These are phyloP conservation scores for Agelaius tricolor DNA, from an alignment of 2,113 vertebrate species.

Conservation along the genomic window DNA sequence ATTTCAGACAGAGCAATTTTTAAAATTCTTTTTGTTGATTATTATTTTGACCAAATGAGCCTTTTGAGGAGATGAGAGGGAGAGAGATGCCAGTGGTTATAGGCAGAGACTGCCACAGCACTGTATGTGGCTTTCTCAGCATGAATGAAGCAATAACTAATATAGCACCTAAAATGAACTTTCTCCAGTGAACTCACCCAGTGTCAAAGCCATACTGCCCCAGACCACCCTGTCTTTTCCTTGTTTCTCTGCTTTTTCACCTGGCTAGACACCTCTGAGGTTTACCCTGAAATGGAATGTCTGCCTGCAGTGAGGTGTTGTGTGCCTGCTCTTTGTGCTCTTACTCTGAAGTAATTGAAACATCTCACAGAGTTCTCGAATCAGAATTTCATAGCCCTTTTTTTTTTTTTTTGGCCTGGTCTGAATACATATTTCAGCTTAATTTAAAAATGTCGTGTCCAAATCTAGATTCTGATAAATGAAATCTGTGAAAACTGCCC, in stretches of 20 bases:
- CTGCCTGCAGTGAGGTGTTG: not conserved
- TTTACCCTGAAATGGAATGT: not conserved
- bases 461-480: not conserved
- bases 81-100: accelerated
- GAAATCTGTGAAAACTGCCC: not conserved
- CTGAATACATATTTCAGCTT: not conserved
- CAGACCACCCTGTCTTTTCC: accelerated
- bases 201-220: not conserved
- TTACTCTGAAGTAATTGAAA: not conserved
- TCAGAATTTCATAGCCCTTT: not conserved
- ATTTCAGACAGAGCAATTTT: not conserved
- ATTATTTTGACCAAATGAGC: not conserved
- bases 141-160: not conserved
- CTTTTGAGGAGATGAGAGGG: not conserved
- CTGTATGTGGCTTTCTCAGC: not conserved
- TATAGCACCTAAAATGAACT: not conserved
- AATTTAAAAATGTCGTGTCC: accelerated
- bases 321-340: not conserved
- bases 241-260: not conserved
- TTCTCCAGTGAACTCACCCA: not conserved
- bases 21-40: not conserved
- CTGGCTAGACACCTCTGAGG: not conserved
- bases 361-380: not conserved
- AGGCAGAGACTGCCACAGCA: not conserved
- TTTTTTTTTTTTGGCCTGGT: not conserved